A percentile compares a stretch with the other conserved stretches of the same genome.
Conservation (phyloP, 2,797 vertebrate genomes). For the Macrochelys suwanniensis region DNA sequence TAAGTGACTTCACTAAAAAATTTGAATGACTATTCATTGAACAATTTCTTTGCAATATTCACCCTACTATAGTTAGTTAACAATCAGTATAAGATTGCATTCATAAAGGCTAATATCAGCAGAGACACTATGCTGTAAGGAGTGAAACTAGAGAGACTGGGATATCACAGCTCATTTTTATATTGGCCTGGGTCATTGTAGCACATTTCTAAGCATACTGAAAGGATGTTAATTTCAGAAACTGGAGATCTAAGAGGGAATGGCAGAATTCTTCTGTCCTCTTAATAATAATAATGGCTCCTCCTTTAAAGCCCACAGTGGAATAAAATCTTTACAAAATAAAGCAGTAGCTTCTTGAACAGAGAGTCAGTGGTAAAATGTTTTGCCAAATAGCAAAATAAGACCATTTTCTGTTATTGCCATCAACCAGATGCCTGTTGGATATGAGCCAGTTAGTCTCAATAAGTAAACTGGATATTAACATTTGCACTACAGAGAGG, state of each 20-base stretch:
- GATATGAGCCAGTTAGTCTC: slow-evolving; percentile 49
- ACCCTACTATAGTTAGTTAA: neutral
- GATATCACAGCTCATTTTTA: neutral
- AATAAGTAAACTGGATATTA: slow-evolving; percentile 59
- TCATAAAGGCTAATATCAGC: neutral
- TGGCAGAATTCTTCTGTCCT: neutral
- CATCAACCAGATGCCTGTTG: slow-evolving; percentile 43
- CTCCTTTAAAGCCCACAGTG: neutral
- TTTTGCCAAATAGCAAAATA: slow-evolving; percentile 49
- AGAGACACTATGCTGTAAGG: neutral
- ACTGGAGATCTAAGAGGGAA: neutral
- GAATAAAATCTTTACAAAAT: neutral
- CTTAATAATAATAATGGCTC: neutral
- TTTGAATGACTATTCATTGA: neutral
- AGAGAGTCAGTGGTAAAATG: slow-evolving; percentile 30
- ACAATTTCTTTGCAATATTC: neutral
- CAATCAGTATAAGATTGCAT: neutral
- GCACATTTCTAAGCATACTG: neutral
- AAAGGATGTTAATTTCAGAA: neutral
- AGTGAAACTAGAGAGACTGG: neutral
- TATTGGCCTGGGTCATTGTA: neutral
- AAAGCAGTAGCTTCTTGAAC: neutral
- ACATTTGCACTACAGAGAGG: slow-evolving; percentile 38
- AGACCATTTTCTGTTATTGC: slow-evolving; percentile 52
- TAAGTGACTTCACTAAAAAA: no score